Conservation (phyloP, 2,888 invertebrate species). For the Cephus runcator region DNA sequence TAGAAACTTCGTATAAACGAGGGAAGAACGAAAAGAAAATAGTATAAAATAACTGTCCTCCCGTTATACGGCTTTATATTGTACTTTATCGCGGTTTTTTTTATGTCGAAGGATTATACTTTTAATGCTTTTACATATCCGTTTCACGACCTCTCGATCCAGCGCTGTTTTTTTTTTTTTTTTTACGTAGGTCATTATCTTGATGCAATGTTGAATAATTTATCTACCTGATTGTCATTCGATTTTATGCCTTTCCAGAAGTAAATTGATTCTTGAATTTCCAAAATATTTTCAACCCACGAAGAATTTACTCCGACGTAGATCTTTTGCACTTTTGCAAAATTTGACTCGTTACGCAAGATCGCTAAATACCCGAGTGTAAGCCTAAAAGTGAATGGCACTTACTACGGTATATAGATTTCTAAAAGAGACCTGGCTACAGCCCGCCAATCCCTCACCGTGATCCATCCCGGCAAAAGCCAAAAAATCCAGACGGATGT, state of each 20-base stretch:
- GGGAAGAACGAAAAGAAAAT: background rate
- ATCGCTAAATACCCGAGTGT: background rate
- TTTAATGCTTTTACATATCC: background rate
- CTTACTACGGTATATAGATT: background rate
- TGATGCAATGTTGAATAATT: background rate
- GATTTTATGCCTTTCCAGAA: too few relatives aligned
- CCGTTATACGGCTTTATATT: background rate
- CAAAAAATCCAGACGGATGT: background rate
- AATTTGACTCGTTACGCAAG: background rate
- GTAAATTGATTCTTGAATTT: too few relatives aligned
- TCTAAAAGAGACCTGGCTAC: background rate
- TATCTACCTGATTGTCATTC: background rate
- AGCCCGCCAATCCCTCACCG: background rate
- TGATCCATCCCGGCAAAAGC: background rate
- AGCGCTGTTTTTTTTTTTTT: background rate
- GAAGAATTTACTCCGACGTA: accelerated
- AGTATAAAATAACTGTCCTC: background rate
- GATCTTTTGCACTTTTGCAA: too few relatives aligned
- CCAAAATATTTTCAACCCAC: too few relatives aligned
- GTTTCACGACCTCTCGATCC: background rate
- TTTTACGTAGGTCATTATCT: background rate
- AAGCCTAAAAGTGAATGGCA: background rate
- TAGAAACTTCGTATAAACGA: background rate
- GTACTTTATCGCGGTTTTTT: background rate
- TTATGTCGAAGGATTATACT: background rate